A percentile compares a stretch with the other conserved stretches of the same genome.
phyloP scores from a whole-genome alignment of 1,140 invertebrate species.

The Portunus trituberculatus region DNA sequence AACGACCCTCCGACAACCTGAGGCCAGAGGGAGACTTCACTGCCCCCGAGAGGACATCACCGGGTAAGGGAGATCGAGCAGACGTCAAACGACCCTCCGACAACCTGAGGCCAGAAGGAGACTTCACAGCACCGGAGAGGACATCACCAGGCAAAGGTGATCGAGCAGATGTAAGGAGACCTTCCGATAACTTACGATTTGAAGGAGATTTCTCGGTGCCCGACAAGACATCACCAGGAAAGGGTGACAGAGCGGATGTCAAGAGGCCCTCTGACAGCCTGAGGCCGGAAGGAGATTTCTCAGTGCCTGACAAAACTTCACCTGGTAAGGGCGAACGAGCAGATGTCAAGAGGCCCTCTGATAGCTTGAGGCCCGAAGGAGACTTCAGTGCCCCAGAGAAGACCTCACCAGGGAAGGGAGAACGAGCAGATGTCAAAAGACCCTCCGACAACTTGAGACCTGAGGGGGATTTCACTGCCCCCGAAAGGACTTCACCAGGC shows the following conservation, averaged over 20 bases:
- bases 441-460: constrained; percentile 59
- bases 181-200: constrained; percentile 27
- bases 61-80: constrained; percentile 59
- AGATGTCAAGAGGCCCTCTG: constrained; percentile 81
- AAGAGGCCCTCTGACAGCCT: constrained; percentile 56
- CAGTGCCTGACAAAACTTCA: constrained; percentile 78
- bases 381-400: constrained; percentile 61
- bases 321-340: constrained; percentile 79
- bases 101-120: constrained; percentile 54
- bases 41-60: constrained; percentile 49
- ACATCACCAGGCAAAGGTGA: constrained; percentile 59
- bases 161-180: constrained; percentile 41
- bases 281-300: constrained; percentile 67
- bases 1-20: constrained; percentile 36
- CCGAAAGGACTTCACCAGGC: constrained; percentile 54
- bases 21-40: constrained; percentile 57
- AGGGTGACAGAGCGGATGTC: constrained; percentile 66
- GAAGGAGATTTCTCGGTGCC: constrained; percentile 59
- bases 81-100: constrained; percentile 47
- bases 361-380: constrained; percentile 81
- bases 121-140: constrained; percentile 54
- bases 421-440: constrained; percentile 60
- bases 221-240: constrained; percentile 60
- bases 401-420: constrained; percentile 42
- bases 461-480: constrained; percentile 63